These are phyloP conservation scores for Sclerurus mexicanus DNA, from an alignment of 2,113 vertebrate species.

Conservation along the genomic window DNA sequence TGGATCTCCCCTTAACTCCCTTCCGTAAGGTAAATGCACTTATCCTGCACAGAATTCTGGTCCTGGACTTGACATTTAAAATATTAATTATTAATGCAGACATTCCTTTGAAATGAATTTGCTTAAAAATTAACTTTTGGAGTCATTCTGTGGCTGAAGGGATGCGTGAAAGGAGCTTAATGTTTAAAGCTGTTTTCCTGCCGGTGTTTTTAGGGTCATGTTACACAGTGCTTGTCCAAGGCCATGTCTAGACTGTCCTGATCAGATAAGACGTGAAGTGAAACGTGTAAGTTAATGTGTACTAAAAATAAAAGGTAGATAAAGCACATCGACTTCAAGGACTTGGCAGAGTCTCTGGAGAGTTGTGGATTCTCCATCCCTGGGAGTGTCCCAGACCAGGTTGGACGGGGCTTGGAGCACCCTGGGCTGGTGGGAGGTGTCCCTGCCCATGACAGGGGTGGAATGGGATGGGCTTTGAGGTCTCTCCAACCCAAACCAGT, in stretches of 20 bases:
- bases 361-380: not conserved
- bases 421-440: not conserved
- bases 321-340: not conserved
- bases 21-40: not conserved
- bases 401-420: not conserved
- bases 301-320: not conserved
- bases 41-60: not conserved
- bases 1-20: not conserved
- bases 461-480: not conserved
- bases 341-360: not conserved
- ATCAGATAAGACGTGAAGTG: not conserved
- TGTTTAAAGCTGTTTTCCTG: not conserved
- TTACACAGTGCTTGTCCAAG: not conserved
- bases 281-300: slow-evolving; percentile 19
- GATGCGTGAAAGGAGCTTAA: not conserved
- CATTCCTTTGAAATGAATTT: slow-evolving; percentile 38
- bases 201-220: not conserved
- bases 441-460: not conserved
- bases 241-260: not conserved
- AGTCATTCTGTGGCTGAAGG: not conserved
- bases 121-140: slow-evolving; percentile 63
- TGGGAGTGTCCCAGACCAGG: not conserved
- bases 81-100: slow-evolving; percentile 45
- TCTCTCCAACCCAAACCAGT: not conserved
- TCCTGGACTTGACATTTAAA: accelerated